Evolutionary conservation across 2,888 invertebrate species (phyloP).

Genomic region (Sabatieria punctata): DNA sequence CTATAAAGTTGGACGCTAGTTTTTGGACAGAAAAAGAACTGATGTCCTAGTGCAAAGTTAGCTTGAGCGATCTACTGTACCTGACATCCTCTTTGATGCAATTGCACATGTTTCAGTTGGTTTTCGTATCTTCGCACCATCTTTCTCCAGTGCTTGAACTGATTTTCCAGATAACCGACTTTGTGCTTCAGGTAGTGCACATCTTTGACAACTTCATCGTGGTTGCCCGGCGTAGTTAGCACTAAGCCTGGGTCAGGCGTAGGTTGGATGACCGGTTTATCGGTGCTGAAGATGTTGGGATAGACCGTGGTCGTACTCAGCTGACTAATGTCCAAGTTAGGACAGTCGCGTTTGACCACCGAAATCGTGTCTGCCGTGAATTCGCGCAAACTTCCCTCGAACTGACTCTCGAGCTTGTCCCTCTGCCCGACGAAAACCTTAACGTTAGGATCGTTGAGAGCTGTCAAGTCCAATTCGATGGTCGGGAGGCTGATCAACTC

Average conservation of each 20-base stretch:
- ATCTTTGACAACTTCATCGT: neutral
- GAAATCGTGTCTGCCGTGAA: neutral
- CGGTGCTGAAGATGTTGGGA: neutral
- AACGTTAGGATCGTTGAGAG: neutral
- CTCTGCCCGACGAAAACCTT: conserved; percentile 2
- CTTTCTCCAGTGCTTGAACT: conserved; percentile 1
- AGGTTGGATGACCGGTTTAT: no score
- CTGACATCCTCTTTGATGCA: neutral
- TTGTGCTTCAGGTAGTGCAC: neutral
- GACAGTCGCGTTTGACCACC: neutral
- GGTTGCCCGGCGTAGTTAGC: neutral
- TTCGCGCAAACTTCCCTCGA: neutral
- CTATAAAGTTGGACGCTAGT: no score
- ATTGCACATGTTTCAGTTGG: neutral
- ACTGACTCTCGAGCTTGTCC: neutral
- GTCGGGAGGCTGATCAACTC: neutral
- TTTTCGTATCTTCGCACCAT: neutral
- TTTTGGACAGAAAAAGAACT: no score
- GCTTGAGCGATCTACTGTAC: no score
- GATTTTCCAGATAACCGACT: neutral
- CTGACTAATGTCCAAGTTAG: neutral
- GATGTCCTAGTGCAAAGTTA: no score
- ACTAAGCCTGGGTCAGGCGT: no score
- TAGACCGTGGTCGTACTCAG: neutral
- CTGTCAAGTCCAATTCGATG: neutral